Percentiles rank a stretch among this genome's conserved stretches.
phyloP scores from a whole-genome alignment of 2,113 vertebrate species.

The Tragelaphus buxtoni region DNA sequence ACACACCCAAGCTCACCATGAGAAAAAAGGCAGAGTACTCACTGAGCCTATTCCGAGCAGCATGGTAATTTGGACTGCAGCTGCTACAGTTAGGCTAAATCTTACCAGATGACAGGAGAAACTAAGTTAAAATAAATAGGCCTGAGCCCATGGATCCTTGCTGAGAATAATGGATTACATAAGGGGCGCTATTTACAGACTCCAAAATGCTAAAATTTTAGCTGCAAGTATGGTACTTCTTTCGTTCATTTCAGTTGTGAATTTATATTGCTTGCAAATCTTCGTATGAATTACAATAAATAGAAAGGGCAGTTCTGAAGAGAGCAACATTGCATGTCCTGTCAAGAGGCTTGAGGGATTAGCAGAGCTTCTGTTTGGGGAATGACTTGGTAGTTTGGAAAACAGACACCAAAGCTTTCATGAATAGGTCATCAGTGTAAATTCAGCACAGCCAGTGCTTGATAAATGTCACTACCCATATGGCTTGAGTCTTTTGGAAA shows the following conservation, averaged over 20 bases:
- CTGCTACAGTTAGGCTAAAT: constrained; percentile 70
- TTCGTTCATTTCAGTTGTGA: not conserved
- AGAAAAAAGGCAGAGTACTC: not conserved
- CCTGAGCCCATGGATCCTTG: constrained; percentile 60
- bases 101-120: constrained; percentile 77
- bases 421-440: constrained; percentile 46
- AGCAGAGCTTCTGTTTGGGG: constrained; percentile 37
- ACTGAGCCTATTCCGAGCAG: not conserved
- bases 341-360: not conserved
- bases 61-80: constrained; percentile 59
- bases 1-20: rapidly evolving
- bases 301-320: not conserved
- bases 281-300: not conserved
- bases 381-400: not conserved
- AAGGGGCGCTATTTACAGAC: constrained; percentile 56
- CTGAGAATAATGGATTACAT: constrained; percentile 60
- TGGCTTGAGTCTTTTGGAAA: not conserved
- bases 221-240: constrained; percentile 5
- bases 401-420: not conserved
- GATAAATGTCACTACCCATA: constrained; percentile 26
- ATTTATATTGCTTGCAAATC: not conserved
- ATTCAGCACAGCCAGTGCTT: constrained; percentile 10
- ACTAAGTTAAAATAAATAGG: constrained; percentile 62
- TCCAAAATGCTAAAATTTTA: constrained; percentile 39
- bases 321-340: not conserved